Evolutionary conservation across 2,888 invertebrate species (phyloP).

Genomic region (Nomada hirtipes): DNA sequence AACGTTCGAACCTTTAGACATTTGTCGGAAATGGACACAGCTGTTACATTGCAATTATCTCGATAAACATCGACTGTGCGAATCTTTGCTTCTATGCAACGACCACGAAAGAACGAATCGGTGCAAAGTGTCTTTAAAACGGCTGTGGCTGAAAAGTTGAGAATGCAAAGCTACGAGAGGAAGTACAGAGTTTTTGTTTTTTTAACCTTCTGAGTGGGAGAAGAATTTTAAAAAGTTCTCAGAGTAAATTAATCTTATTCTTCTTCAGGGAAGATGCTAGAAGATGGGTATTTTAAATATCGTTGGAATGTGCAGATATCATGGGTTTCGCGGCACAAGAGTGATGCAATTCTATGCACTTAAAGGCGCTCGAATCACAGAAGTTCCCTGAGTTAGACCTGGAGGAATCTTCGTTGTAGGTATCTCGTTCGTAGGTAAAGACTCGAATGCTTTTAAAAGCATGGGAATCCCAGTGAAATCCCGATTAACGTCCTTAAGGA

Average conservation of each 20-base stretch:
- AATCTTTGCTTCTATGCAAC: background rate
- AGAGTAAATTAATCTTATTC: too few species aligned
- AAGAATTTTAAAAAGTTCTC: too few species aligned
- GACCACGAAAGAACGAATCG: background rate
- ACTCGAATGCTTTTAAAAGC: conserved; percentile 4
- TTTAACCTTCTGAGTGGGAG: too few species aligned
- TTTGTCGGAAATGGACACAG: conserved; percentile 1
- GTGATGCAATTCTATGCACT: background rate
- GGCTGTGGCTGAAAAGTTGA: too few species aligned
- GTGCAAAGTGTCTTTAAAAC: background rate
- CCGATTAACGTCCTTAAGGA: background rate
- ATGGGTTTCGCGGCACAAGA: too few species aligned
- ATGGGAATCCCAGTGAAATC: background rate
- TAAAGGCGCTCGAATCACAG: background rate
- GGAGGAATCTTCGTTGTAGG: background rate
- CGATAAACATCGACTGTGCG: background rate
- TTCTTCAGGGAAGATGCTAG: too few species aligned
- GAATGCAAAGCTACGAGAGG: too few species aligned
- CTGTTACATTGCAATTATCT: conserved; percentile 24
- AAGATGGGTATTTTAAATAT: too few species aligned
- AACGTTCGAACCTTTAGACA: background rate
- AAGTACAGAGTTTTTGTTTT: too few species aligned
- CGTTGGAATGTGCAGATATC: too few species aligned
- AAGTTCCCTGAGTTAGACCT: background rate
- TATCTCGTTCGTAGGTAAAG: background rate